A percentile compares a stretch with the other conserved stretches of the same genome.
These are phyloP conservation scores for Byasa hedistus DNA, from an alignment of 2,888 invertebrate genomes.

Conservation along the genomic window DNA sequence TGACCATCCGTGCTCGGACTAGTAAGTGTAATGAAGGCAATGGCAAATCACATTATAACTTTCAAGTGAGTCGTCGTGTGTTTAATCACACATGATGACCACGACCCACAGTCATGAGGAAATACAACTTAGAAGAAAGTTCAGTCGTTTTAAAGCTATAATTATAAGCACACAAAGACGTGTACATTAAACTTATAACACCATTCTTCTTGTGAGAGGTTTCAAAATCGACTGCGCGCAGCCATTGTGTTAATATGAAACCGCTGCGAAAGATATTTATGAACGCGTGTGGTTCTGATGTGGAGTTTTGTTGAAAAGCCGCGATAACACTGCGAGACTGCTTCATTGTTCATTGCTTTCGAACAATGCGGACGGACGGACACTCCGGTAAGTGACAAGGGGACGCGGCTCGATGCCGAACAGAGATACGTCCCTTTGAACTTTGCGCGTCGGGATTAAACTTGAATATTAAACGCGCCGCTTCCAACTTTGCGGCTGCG, in stretches of 20 bases:
- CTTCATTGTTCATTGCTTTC: constrained; percentile 18
- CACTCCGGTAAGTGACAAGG: constrained; percentile 6
- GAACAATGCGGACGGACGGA: constrained; percentile 23
- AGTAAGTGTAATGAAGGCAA: no score
- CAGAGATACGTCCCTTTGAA: neutral
- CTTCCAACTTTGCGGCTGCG: neutral
- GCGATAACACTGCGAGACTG: constrained; percentile 10
- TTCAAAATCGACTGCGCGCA: neutral
- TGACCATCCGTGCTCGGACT: no score
- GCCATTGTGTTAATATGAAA: neutral
- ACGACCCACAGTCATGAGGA: no score
- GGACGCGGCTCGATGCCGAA: constrained; percentile 9
- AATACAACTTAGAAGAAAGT: no score
- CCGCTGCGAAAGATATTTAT: constrained; percentile 5
- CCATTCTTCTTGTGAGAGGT: neutral
- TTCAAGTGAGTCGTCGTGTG: no score
- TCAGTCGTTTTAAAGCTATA: no score
- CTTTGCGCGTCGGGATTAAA: constrained; percentile 17
- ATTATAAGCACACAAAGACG: neutral
- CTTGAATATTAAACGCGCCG: constrained; percentile 17
- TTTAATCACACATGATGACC: no score
- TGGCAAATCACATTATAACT: no score
- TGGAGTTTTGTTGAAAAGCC: constrained; percentile 19
- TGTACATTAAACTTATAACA: neutral
- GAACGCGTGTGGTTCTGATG: constrained; percentile 1